A percentile compares a stretch with the other conserved stretches of the same genome.
Conservation (phyloP, 2,888 invertebrate species). For the Orthosia cruda region DNA sequence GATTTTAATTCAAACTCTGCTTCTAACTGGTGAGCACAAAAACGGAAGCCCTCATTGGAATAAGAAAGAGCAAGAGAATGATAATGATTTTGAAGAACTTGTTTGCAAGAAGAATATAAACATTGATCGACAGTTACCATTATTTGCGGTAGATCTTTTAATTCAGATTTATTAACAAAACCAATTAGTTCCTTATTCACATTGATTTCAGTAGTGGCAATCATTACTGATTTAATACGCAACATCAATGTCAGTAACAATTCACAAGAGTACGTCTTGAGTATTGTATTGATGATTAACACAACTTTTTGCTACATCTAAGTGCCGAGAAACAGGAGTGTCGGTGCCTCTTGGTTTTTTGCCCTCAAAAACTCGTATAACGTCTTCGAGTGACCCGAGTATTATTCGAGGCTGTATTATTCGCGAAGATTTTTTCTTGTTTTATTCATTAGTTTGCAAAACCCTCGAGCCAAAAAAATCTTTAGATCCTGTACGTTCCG, state of each 20-base stretch:
- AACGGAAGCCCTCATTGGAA: too few relatives aligned
- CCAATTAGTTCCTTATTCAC: slow-evolving; percentile 18
- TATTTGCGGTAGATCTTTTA: background rate
- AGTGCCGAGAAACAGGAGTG: slow-evolving; percentile 30
- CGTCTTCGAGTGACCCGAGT: background rate
- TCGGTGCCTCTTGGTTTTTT: slow-evolving; percentile 42
- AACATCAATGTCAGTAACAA: background rate
- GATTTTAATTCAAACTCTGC: too few relatives aligned
- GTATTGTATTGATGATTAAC: slow-evolving; percentile 7
- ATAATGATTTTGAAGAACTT: background rate
- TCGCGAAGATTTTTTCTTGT: slow-evolving; percentile 24
- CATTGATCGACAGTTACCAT: background rate
- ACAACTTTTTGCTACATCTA: slow-evolving; percentile 32
- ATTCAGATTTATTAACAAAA: background rate
- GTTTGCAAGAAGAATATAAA: background rate
- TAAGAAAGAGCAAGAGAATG: background rate
- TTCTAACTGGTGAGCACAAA: too few relatives aligned
- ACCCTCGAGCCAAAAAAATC: slow-evolving; percentile 16
- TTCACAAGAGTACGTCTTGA: slow-evolving; percentile 4
- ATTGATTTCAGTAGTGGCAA: background rate
- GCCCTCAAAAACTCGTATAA: background rate
- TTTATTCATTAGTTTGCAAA: slow-evolving; percentile 20
- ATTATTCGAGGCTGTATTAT: slow-evolving; percentile 16
- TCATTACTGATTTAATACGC: background rate
- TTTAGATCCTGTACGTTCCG: slow-evolving; percentile 26